Evolutionary conservation across 2,888 invertebrate genomes (phyloP).

Genomic region (Pandemis cinnamomeana): DNA sequence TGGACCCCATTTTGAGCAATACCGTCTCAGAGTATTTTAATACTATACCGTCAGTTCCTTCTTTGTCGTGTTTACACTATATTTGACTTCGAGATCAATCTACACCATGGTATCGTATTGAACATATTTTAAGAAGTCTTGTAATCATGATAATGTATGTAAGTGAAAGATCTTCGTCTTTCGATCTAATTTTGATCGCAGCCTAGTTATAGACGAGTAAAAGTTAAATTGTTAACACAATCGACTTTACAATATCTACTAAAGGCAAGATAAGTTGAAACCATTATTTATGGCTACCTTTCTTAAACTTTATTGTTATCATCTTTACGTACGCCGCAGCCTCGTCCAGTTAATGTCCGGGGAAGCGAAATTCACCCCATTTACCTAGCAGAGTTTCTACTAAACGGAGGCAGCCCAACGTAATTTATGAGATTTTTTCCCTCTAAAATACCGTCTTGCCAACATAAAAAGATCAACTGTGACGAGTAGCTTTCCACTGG

Average conservation of each 20-base stretch:
- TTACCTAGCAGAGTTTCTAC: conserved; percentile 47
- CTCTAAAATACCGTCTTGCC: conserved; percentile 41
- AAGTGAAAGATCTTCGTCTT: neutral
- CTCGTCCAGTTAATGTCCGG: conserved; percentile 43
- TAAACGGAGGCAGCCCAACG: conserved; percentile 46
- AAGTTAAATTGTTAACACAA: neutral
- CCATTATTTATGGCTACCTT: conserved; percentile 31
- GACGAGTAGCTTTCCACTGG: conserved; percentile 19
- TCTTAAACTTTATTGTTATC: conserved; percentile 37
- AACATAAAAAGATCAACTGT: conserved; percentile 37
- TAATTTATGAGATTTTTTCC: conserved; percentile 50
- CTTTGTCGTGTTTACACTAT: too few species aligned
- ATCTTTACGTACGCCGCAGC: conserved; percentile 21
- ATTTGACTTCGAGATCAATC: too few species aligned
- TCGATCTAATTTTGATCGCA: too few species aligned
- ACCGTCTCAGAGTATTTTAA: too few species aligned
- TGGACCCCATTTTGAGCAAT: too few species aligned
- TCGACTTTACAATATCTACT: conserved; percentile 20
- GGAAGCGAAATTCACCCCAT: conserved; percentile 50
- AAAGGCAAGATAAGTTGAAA: conserved; percentile 6
- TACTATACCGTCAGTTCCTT: too few species aligned
- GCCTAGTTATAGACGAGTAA: neutral
- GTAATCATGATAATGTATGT: too few species aligned
- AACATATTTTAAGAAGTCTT: too few species aligned
- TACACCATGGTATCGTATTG: too few species aligned